phyloP scores from a whole-genome alignment of 2,888 invertebrate genomes.

The Fissipunctia ypsillon region DNA sequence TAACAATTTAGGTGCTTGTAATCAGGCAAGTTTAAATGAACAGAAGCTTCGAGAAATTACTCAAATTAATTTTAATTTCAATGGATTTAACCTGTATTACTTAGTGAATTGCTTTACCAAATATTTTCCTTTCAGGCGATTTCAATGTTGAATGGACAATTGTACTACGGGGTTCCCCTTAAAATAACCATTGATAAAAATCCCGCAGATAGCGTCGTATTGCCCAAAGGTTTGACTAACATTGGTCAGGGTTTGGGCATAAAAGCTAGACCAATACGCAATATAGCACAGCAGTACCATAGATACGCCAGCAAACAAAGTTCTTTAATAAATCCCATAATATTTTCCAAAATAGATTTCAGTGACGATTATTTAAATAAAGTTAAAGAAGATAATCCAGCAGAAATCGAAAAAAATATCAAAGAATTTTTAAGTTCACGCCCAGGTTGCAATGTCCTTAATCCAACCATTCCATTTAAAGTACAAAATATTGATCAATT shows the following conservation, averaged over 20 bases:
- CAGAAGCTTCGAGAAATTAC: not conserved
- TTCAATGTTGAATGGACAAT: constrained; percentile 82
- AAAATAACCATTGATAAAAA: constrained; percentile 73
- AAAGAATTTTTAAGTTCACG: constrained; percentile 28
- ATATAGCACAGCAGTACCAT: constrained; percentile 76
- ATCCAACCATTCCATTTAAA: constrained; percentile 17
- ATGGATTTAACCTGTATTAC: not conserved
- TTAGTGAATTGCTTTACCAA: not conserved
- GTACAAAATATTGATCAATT: constrained; percentile 42
- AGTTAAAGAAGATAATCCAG: constrained; percentile 6
- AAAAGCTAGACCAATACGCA: constrained; percentile 76
- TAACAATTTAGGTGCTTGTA: constrained; percentile 8
- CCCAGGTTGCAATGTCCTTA: constrained; percentile 6
- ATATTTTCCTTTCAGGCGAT: constrained; percentile 79
- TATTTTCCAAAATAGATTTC: constrained; percentile 60
- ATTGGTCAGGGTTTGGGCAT: constrained; percentile 80
- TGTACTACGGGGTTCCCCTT: constrained; percentile 74
- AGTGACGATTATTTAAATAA: constrained; percentile 1
- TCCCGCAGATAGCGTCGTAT: constrained; percentile 63
- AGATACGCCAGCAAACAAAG: constrained; percentile 70
- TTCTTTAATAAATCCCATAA: constrained; percentile 61
- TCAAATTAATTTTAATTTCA: constrained; percentile 13
- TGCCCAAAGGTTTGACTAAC: constrained; percentile 79
- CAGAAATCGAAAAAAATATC: constrained; percentile 20
- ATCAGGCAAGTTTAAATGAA: constrained; percentile 12